Evolutionary conservation across 2,113 vertebrate species (phyloP).

Genomic region (Zosterops pallidus): DNA sequence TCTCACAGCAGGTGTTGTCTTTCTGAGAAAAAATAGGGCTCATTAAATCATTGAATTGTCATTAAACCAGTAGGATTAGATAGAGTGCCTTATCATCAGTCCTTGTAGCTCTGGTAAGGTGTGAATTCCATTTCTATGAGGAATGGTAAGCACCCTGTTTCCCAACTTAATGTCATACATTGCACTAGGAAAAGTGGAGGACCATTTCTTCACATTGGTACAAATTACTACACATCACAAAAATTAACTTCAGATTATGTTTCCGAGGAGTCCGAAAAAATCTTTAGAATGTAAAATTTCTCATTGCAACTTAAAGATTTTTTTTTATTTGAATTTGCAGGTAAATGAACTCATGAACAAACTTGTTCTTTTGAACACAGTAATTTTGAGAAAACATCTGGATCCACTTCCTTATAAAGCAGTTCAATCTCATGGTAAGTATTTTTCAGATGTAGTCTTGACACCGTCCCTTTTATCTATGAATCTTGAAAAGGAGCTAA

Average conservation of each 20-base stretch:
- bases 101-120: background rate
- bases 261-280: background rate
- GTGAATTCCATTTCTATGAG: background rate
- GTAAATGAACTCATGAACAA: constrained; percentile 85
- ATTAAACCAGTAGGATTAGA: background rate
- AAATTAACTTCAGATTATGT: background rate
- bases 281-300: background rate
- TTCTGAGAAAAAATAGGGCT: background rate
- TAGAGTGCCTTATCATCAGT: background rate
- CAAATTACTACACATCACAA: background rate
- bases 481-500: background rate
- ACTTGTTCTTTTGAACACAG: constrained; percentile 82
- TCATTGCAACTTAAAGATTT: background rate
- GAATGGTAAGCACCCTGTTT: background rate
- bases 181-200: background rate
- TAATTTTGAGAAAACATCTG: constrained; percentile 84
- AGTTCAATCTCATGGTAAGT: constrained; percentile 87
- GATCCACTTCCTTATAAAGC: constrained; percentile 83
- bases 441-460: background rate
- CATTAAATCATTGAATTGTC: background rate
- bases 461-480: background rate
- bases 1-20: background rate
- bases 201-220: background rate
- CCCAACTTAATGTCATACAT: no score
- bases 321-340: constrained; percentile 65